phyloP scores from a whole-genome alignment of 2,888 invertebrate genomes.

The Ophonus ardosiacus region DNA sequence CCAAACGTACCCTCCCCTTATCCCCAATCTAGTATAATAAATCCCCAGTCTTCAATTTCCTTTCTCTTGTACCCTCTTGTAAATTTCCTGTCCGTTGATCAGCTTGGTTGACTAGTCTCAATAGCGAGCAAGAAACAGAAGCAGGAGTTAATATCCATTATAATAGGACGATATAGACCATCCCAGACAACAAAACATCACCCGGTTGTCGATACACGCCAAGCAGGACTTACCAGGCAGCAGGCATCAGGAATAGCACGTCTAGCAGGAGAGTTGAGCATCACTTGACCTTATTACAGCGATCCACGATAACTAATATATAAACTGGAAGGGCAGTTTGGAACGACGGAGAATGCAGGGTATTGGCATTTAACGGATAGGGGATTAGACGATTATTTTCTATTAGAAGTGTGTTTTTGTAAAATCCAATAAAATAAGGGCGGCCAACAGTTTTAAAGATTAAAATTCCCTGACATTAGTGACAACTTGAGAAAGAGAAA shows the following conservation, averaged over 20 bases:
- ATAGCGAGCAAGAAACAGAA: conserved; percentile 34
- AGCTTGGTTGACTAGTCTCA: neutral
- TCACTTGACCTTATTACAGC: neutral
- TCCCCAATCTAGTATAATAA: neutral
- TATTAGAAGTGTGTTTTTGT: too few species aligned
- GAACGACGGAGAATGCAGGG: neutral
- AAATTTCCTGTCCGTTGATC: neutral
- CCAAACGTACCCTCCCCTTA: neutral
- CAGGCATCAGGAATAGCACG: too few species aligned
- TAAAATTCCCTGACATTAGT: too few species aligned
- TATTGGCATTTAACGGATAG: too few species aligned
- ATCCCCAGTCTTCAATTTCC: neutral
- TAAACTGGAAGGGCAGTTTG: neutral
- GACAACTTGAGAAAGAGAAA: too few species aligned
- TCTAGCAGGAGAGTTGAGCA: too few species aligned
- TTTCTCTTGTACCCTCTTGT: neutral
- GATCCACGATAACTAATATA: neutral
- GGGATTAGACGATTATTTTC: too few species aligned
- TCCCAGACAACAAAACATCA: conserved; percentile 33
- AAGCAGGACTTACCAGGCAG: neutral
- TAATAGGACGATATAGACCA: conserved; percentile 11
- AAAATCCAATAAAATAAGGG: too few species aligned
- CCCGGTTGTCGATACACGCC: conserved; percentile 5
- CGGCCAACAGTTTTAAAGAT: too few species aligned
- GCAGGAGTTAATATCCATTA: conserved; percentile 40